Evolutionary conservation across 1,140 invertebrate genomes (phyloP).

Genomic region (Cephus cinctus): DNA sequence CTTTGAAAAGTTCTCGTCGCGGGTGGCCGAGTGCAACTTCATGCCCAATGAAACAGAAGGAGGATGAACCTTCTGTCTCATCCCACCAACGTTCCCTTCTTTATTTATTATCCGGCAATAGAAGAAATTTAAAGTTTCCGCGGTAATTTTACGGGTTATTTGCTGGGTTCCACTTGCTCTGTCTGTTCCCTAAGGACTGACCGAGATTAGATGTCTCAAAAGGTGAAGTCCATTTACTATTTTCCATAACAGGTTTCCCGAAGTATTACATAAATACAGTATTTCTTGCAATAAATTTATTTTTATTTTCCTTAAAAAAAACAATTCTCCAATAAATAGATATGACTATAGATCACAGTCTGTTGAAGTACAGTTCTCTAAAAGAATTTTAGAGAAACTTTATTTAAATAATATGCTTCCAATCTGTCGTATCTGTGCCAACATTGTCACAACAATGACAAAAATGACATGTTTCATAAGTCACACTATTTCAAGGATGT

Average conservation of each 20-base stretch:
- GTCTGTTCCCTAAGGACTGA: constrained; percentile 14
- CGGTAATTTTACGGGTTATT: constrained; percentile 30
- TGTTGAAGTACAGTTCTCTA: no score
- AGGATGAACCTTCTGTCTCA: constrained; percentile 6
- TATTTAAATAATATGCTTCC: neutral
- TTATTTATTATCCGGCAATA: constrained; percentile 16
- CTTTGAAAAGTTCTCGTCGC: constrained; percentile 16
- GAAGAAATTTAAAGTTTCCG: constrained; percentile 25
- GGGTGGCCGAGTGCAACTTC: constrained; percentile 23
- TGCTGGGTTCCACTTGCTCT: constrained; percentile 13
- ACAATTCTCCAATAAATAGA: no score
- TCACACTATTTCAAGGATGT: neutral
- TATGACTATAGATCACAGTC: no score
- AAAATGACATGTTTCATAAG: neutral
- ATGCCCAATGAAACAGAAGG: constrained; percentile 24
- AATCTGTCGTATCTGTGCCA: constrained; percentile 7
- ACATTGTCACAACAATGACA: constrained; percentile 9
- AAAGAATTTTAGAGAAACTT: neutral
- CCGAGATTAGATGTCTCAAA: constrained; percentile 11
- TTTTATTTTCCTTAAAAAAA: neutral
- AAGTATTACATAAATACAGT: neutral
- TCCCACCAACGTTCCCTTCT: constrained; percentile 10
- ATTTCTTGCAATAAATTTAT: neutral
- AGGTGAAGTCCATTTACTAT: neutral
- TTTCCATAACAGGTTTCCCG: neutral